These are phyloP conservation scores for Ryuthela nishihirai DNA, from an alignment of 2,888 invertebrate species.

Conservation along the genomic window DNA sequence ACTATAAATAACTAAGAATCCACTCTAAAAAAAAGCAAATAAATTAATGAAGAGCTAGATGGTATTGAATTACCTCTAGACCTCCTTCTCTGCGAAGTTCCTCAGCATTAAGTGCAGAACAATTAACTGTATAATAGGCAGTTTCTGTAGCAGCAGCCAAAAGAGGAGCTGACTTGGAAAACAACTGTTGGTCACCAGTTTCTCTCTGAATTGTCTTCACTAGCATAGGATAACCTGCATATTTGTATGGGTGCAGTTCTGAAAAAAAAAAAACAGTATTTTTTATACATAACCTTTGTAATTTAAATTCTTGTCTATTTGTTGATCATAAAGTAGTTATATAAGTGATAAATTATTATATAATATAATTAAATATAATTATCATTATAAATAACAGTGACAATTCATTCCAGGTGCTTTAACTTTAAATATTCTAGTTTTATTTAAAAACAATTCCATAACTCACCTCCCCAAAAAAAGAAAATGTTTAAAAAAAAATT, in stretches of 20 bases:
- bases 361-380: too few relatives aligned
- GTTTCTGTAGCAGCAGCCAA: conserved; percentile 89
- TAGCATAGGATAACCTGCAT: conserved; percentile 96
- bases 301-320: too few relatives aligned
- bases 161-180: conserved; percentile 72
- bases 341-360: too few relatives aligned
- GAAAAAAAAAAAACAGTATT: conserved; percentile 41
- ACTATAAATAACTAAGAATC: background rate
- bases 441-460: too few relatives aligned
- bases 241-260: conserved; percentile 93
- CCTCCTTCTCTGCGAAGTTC: conserved; percentile 92
- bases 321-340: too few relatives aligned
- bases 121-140: conserved; percentile 92
- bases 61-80: conserved; percentile 61
- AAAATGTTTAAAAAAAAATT: too few relatives aligned
- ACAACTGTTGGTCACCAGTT: conserved; percentile 86
- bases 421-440: too few relatives aligned
- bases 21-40: background rate
- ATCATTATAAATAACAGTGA: too few relatives aligned
- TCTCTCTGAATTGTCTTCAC: conserved; percentile 93
- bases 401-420: too few relatives aligned
- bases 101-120: conserved; percentile 96
- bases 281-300: too few relatives aligned
- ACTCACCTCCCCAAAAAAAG: too few relatives aligned
- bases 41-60: background rate